A percentile compares a stretch with the other conserved stretches of the same genome.
phyloP scores from a whole-genome alignment of 92 coral and sea anemone genomes.

The Zoanthus solanderi region DNA sequence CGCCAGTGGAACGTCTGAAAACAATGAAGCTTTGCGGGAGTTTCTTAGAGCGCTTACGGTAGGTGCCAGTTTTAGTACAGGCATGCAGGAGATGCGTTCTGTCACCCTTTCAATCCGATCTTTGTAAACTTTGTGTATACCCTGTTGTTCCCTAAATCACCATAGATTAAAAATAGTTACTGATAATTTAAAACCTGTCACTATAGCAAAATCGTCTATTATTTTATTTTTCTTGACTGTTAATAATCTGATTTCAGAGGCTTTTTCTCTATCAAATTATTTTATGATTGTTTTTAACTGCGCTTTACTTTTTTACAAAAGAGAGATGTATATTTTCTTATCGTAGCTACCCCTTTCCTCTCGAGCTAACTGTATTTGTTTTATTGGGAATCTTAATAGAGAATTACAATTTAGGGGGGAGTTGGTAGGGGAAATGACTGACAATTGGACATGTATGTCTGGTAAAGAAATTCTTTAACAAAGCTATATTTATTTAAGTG shows the following conservation, averaged over 20 bases:
- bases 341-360: neutral
- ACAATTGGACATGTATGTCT: neutral
- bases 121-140: no score
- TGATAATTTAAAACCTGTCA: no score
- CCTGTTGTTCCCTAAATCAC: no score
- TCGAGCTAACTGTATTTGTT: neutral
- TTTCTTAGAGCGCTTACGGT: no score
- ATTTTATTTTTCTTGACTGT: neutral
- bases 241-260: neutral
- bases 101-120: no score
- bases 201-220: neutral
- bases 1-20: no score
- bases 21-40: no score
- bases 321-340: neutral
- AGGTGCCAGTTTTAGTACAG: no score
- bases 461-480: conserved; percentile 21
- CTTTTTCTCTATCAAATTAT: neutral
- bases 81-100: no score
- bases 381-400: neutral
- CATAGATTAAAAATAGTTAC: no score
- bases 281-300: neutral
- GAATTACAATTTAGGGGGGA: neutral
- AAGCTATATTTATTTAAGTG: conserved; percentile 35
- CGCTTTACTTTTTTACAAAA: neutral
- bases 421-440: neutral